Base-by-base conservation (phyloP, 1,140 invertebrate genomes). In the Hycleus cichorii region DNA sequence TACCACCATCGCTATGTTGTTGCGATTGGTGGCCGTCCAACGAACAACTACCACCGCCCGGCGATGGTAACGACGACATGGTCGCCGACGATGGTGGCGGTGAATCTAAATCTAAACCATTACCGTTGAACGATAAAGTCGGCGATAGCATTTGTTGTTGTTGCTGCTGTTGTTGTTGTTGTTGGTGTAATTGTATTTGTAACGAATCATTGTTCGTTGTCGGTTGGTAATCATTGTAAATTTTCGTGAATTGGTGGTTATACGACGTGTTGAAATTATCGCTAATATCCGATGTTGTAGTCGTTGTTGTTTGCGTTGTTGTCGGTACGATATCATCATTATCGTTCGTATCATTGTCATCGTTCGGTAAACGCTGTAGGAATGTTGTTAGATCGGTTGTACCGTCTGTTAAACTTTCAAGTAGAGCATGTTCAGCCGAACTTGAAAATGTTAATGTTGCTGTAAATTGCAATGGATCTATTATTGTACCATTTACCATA, bases 391-490 rank as follows among this genome's bases (percentile, higher is more conserved):
- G 76, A 65, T 91, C 89, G 1, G 88, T 86, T 1, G 87, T 84
- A 7, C 32, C 40, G 66, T 88, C 86, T 27, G 80, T 81, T 0
- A 89, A 72, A 54, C 82, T 85, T 64, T 88, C 86, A 6, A 89
- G 71, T 10, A 89, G 67, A 0, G 83, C 81, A 64, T 88, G 85
- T 73, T 91, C 89, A 10, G 87, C 84, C 2, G 86, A 82, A 12
- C 83, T 83, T 44, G 84, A 86, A 65, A 91, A 88, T 43, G 88
- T 89, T 18, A 91, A 69, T 0, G 87, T 90, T 0, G 86, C 87
- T 3, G 88, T 88, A 66, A 91, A 90, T 68, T 90, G 88, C 10
- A 90, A 76, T 1, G 87, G 88, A 72, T 91, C 88, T 4, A 87
- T 85, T 0, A 88, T 86, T 9, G 83, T 80, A 3, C 84, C 86